phyloP scores from a whole-genome alignment of 1,140 invertebrate genomes.

The Macrosteles quadrilineatus region DNA sequence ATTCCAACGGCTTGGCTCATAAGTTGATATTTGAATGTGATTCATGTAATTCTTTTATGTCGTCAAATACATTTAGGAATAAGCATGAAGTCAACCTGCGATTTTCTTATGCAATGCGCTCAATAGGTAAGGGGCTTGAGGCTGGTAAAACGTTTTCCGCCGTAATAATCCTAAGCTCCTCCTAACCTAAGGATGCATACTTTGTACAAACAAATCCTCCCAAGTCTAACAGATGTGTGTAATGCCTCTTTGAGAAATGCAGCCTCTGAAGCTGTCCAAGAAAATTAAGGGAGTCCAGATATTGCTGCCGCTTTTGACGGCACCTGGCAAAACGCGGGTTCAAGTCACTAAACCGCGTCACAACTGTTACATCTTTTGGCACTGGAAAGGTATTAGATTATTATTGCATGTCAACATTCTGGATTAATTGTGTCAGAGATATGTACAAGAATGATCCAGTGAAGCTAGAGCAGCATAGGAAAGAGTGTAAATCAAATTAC shows the following conservation, averaged over 20 bases:
- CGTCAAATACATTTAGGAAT: not conserved
- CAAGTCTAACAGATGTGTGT: not conserved
- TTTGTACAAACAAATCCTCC: too few relatives aligned
- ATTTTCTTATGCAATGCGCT: not conserved
- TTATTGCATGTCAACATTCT: not conserved
- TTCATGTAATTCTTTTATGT: too few relatives aligned
- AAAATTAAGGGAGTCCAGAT: constrained; percentile 16
- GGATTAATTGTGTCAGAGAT: not conserved
- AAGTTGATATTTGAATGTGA: too few relatives aligned
- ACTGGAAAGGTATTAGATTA: constrained; percentile 8
- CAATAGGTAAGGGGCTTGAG: not conserved
- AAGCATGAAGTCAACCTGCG: not conserved
- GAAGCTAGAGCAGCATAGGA: not conserved
- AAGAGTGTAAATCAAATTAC: constrained; percentile 33
- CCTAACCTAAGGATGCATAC: not conserved
- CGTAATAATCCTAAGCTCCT: not conserved
- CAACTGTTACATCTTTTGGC: not conserved
- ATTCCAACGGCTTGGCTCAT: too few relatives aligned
- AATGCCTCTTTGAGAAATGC: not conserved
- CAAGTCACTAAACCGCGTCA: constrained; percentile 1
- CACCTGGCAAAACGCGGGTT: constrained; percentile 30
- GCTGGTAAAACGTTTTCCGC: not conserved
- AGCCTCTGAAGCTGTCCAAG: not conserved
- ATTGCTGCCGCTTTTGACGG: constrained; percentile 31
- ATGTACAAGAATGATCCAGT: not conserved